Conservation (phyloP, 2,797 vertebrate genomes). For the Acipenser transmontanus region DNA sequence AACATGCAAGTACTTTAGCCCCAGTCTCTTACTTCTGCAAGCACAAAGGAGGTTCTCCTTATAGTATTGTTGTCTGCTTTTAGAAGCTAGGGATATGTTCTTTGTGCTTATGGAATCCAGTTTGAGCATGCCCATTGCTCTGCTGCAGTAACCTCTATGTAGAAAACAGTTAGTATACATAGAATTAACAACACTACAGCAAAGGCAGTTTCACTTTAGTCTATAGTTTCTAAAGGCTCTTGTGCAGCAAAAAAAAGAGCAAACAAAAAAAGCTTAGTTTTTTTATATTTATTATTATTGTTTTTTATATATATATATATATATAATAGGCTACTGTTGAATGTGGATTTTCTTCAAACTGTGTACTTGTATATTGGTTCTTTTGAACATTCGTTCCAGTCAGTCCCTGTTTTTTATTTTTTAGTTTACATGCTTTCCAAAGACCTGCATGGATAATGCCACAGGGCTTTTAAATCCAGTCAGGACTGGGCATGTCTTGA, state of each 20-base stretch:
- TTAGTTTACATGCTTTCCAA: neutral
- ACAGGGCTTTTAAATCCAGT: neutral
- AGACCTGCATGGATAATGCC: neutral
- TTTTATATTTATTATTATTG: neutral
- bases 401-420: neutral
- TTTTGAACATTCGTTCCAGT: neutral
- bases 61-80: neutral
- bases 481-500: neutral
- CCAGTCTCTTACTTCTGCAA: conserved; percentile 41
- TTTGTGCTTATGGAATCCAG: conserved; percentile 9
- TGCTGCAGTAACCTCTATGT: conserved; percentile 18
- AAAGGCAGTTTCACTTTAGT: conserved; percentile 45
- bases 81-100: neutral
- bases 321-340: conserved; percentile 36
- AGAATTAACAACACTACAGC: conserved; percentile 36
- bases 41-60: neutral
- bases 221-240: conserved; percentile 45
- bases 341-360: conserved; percentile 27
- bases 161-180: conserved; percentile 27
- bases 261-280: conserved; percentile 2
- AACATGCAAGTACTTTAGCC: conserved; percentile 43
- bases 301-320: neutral
- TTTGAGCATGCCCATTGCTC: neutral
- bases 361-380: conserved; percentile 35
- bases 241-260: conserved; percentile 32